These are phyloP conservation scores for Tupaia chinensis DNA, from an alignment of 2,113 vertebrate species.

Conservation along the genomic window DNA sequence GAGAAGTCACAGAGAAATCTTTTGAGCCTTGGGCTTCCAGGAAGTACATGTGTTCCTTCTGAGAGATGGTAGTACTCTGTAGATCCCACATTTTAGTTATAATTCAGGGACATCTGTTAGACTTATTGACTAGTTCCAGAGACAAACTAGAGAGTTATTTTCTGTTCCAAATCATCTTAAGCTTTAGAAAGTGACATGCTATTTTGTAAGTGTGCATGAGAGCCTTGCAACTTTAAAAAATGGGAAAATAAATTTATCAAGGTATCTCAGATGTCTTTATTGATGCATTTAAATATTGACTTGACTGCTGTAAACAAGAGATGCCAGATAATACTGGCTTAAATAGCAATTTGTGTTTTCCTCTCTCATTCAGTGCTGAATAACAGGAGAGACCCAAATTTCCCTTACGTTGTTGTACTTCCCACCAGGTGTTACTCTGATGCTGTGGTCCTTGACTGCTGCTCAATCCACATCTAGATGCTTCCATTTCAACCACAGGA, in stretches of 20 bases:
- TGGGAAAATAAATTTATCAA: neutral
- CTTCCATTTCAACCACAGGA: neutral
- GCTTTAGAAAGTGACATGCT: constrained; percentile 46
- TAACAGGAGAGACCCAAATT: too few relatives aligned
- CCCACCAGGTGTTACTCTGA: fast-evolving
- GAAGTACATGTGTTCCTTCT: neutral
- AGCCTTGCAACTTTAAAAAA: neutral
- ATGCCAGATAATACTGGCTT: neutral
- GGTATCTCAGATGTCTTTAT: neutral
- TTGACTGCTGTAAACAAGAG: neutral
- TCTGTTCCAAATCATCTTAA: constrained; percentile 67
- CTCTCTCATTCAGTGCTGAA: neutral
- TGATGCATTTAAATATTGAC: neutral
- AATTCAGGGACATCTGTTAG: constrained; percentile 63
- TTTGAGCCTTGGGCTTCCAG: neutral
- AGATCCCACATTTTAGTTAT: neutral
- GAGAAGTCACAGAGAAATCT: neutral
- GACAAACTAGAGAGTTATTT: constrained; percentile 61
- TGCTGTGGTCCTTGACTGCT: neutral
- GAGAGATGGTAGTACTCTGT: neutral
- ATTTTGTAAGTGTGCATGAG: constrained; percentile 17
- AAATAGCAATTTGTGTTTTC: fast-evolving
- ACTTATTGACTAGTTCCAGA: constrained; percentile 46
- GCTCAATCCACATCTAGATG: neutral
- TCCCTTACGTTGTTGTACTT: neutral